Evolutionary conservation across 1,140 invertebrate species (phyloP), one percentile per base, ranked within the genome.

Genomic region (Proctacanthus coquilletti): DNA sequence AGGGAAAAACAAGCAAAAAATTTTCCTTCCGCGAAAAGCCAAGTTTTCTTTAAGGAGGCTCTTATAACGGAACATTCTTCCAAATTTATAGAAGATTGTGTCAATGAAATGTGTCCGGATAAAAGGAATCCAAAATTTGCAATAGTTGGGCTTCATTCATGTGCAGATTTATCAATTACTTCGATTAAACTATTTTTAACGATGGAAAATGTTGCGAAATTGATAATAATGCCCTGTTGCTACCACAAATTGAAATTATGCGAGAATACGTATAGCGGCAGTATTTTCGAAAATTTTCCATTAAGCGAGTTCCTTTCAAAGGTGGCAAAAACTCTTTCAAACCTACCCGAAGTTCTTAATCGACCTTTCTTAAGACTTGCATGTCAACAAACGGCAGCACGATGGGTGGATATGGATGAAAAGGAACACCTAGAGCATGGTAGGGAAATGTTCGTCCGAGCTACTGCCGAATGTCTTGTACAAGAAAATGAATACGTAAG

Each of bases 171-270:
- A 18, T 77, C 79, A 36, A 64, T 83, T 9, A 70, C 71, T 17
- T 72, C 80, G 15, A 68, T 84, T 10, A 68, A 74, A 51, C 60
- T 86, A 45, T 89, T 84, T 63, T 45, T 71, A 11, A 60, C 70
- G 44, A 71, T 78, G 58, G 49, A 65, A 18, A 48, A 61, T 19
- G 73, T 73, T 4, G 63, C 63, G 34, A 57, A 68, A 14, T 47
- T 87, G 10, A 68, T 78, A 29, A 69, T 87, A 23, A 75, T 88
- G 57, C 77, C 83, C 5, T 92, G 86, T 51, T 92, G 86, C 48
- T 91, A 91, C 51, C 85, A 89, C 59, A 84, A 82, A 56, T 62
- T 84, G 39, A 47, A 48, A 1, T 35, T 53, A 6, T 21, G 14
- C 25, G n/a, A 5, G n/a, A 25, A 17, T 17, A 37, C 18, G 3